A percentile compares a stretch with the other conserved stretches of the same genome.
These are phyloP conservation scores for Bradypodion pumilum DNA, from an alignment of 2,797 vertebrate genomes.

Conservation along the genomic window DNA sequence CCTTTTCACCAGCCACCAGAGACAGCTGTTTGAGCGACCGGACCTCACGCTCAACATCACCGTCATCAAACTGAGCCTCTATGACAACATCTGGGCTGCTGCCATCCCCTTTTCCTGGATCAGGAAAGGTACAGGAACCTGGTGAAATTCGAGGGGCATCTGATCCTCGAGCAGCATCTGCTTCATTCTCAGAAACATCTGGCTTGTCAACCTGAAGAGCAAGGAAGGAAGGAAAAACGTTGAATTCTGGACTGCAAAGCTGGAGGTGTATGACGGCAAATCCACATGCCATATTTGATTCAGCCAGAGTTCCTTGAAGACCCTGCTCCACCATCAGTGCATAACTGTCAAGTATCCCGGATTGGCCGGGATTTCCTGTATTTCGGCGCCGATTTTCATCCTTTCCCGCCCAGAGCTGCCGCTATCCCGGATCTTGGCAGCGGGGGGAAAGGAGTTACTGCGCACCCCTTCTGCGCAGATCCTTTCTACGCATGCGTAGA, in stretches of 20 bases:
- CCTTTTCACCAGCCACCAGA: conserved; percentile 58
- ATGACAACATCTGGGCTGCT: conserved; percentile 75
- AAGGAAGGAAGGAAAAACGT: conserved; percentile 43
- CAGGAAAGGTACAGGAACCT: conserved; percentile 36
- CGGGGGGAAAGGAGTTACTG: too few relatives aligned
- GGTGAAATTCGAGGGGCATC: conserved; percentile 59
- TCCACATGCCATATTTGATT: fast-evolving
- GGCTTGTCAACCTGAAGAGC: conserved; percentile 75
- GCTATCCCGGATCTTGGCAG: too few relatives aligned
- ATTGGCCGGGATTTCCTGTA: too few relatives aligned
- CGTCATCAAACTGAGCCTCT: conserved; percentile 79
- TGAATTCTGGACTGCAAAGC: conserved; percentile 46
- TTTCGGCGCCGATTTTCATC: too few relatives aligned
- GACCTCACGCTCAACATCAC: conserved; percentile 69
- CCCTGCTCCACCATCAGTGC: background rate
- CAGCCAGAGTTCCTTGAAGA: too few relatives aligned
- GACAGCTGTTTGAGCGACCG: conserved; percentile 67
- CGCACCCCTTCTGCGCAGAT: too few relatives aligned
- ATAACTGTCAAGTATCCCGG: too few relatives aligned
- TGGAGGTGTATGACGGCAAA: background rate
- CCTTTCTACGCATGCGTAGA: too few relatives aligned
- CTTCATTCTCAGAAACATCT: conserved; percentile 80
- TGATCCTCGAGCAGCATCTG: conserved; percentile 76
- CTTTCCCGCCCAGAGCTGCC: too few relatives aligned
- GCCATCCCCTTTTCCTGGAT: conserved; percentile 39